Conservation (phyloP, 2,113 vertebrate species). For the Ciconia stormi region DNA sequence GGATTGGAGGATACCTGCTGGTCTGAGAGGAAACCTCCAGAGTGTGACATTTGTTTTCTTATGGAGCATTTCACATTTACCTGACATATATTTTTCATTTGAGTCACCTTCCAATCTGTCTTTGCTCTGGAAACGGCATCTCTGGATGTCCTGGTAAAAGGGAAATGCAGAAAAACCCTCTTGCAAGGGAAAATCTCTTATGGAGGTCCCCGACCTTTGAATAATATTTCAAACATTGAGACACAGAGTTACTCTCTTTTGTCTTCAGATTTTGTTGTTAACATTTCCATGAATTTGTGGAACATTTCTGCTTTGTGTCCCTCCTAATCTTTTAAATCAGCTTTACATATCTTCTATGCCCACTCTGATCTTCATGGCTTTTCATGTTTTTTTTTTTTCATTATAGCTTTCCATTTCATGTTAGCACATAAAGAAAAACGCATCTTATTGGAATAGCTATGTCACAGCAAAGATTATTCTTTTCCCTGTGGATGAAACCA, state of each 20-base stretch:
- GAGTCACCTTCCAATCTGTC: neutral
- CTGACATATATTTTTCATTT: neutral
- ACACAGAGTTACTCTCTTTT: neutral
- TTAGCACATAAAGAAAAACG: slow-evolving; percentile 28
- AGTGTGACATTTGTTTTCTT: neutral
- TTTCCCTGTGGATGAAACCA: slow-evolving; percentile 15
- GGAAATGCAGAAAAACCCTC: neutral
- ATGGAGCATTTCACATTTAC: neutral
- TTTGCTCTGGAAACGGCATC: neutral
- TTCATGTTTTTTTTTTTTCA: neutral
- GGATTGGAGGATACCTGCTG: neutral
- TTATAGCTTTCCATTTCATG: neutral
- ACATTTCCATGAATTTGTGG: neutral
- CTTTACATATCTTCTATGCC: neutral
- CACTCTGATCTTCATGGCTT: neutral
- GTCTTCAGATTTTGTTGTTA: neutral
- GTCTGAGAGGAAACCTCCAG: neutral
- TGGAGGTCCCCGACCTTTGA: neutral
- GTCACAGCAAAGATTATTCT: slow-evolving; percentile 13
- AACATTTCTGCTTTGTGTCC: neutral
- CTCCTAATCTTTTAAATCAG: neutral
- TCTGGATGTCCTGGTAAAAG: neutral
- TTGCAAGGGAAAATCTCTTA: neutral
- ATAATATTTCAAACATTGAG: neutral
- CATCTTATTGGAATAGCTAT: neutral